Evolutionary conservation across 2,797 vertebrate species (phyloP).

Genomic region (Novumbra hubbsi): DNA sequence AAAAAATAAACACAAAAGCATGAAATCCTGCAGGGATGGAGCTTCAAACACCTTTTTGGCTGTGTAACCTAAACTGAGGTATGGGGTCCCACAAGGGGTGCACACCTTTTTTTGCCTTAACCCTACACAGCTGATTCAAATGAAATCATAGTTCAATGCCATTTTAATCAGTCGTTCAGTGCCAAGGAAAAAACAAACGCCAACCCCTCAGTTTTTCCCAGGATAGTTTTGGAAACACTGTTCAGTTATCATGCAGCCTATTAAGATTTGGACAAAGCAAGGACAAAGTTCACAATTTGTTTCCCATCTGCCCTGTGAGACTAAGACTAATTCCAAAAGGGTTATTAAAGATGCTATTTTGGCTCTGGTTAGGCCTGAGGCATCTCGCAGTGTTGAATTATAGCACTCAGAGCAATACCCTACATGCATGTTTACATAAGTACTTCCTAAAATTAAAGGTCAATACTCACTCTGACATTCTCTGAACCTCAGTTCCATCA

Average conservation of each 20-base stretch:
- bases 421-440: too few relatives aligned
- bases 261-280: background rate
- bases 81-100: too few relatives aligned
- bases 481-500: constrained; percentile 54
- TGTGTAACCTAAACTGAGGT: too few relatives aligned
- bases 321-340: background rate
- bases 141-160: too few relatives aligned
- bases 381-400: background rate
- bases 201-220: too few relatives aligned
- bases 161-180: too few relatives aligned
- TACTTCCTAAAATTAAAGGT: background rate
- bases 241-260: background rate
- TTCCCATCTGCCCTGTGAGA: background rate
- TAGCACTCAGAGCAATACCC: too few relatives aligned
- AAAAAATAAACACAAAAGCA: background rate
- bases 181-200: too few relatives aligned
- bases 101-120: background rate
- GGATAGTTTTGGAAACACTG: background rate
- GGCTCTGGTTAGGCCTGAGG: background rate
- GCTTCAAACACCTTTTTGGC: background rate
- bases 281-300: background rate
- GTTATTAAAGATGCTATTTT: background rate
- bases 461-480: constrained; percentile 83
- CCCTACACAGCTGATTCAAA: too few relatives aligned
- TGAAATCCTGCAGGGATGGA: background rate